phyloP scores from a whole-genome alignment of 2,888 invertebrate genomes.

The Tenthredo livida region DNA sequence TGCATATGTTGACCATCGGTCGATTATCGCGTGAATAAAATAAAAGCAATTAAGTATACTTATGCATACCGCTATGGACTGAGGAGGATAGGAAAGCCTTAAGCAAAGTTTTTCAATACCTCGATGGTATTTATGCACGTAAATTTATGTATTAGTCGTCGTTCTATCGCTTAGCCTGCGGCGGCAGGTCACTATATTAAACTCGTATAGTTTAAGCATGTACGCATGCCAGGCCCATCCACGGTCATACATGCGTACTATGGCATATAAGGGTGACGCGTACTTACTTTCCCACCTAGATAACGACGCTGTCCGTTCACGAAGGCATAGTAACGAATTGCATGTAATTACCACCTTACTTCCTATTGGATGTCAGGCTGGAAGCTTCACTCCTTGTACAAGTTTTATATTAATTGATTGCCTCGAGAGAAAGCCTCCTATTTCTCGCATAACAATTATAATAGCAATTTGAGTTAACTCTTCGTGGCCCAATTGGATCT shows the following conservation, averaged over 20 bases:
- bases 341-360: conserved; percentile 40
- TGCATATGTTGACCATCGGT: background rate
- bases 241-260: background rate
- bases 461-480: background rate
- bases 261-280: conserved; percentile 16
- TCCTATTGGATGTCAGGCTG: conserved; percentile 15
- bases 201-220: background rate
- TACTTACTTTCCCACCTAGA: conserved; percentile 37
- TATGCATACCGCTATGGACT: background rate
- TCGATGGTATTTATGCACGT: conserved; percentile 40
- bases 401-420: conserved; percentile 41
- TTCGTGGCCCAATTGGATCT: background rate
- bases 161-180: conserved; percentile 20
- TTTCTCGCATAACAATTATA: background rate
- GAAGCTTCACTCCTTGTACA: background rate
- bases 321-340: conserved; percentile 38
- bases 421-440: conserved; percentile 17
- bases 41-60: conserved; percentile 23
- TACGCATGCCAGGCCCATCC: background rate
- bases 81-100: background rate
- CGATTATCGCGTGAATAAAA: background rate
- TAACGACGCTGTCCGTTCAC: conserved; percentile 41
- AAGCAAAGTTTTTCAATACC: conserved; percentile 44
- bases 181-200: conserved; percentile 22
- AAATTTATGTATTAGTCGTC: conserved; percentile 46